These are phyloP conservation scores for Columba janthina DNA, from an alignment of 2,113 vertebrate species.

Conservation along the genomic window DNA sequence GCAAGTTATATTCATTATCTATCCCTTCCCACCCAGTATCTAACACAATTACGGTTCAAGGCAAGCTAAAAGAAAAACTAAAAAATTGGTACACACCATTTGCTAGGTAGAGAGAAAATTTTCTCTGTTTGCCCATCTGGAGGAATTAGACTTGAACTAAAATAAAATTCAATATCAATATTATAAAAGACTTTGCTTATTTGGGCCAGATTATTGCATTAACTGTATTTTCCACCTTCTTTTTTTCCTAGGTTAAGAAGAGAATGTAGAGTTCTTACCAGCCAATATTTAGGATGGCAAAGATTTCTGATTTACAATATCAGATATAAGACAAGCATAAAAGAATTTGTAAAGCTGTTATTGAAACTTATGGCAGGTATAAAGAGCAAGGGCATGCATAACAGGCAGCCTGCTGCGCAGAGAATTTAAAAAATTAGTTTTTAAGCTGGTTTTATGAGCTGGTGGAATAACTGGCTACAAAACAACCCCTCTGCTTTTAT, in stretches of 20 bases:
- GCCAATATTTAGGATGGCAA: slow-evolving; percentile 39
- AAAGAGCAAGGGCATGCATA: slow-evolving; percentile 23
- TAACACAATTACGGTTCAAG: neutral
- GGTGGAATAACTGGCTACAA: neutral
- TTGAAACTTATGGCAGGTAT: neutral
- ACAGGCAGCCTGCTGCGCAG: neutral
- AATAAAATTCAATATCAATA: neutral
- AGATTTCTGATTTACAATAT: slow-evolving; percentile 22
- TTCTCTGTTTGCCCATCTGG: neutral
- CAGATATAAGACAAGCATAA: slow-evolving; percentile 11
- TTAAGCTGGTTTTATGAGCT: slow-evolving; percentile 14
- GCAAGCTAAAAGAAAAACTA: neutral
- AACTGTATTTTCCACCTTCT: slow-evolving; percentile 31
- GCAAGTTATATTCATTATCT: neutral
- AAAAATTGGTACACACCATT: neutral
- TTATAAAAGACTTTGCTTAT: neutral
- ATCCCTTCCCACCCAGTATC: neutral
- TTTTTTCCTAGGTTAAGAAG: neutral
- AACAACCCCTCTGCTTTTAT: neutral
- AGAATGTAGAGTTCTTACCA: neutral
- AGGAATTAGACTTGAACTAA: neutral
- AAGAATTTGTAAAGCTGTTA: slow-evolving; percentile 18
- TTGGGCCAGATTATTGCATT: slow-evolving; percentile 7
- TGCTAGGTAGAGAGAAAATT: neutral
- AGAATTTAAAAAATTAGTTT: neutral